Evolutionary conservation across 2,888 invertebrate genomes (phyloP), one percentile per base, ranked within the genome.

Genomic region (Merodon equestris): DNA sequence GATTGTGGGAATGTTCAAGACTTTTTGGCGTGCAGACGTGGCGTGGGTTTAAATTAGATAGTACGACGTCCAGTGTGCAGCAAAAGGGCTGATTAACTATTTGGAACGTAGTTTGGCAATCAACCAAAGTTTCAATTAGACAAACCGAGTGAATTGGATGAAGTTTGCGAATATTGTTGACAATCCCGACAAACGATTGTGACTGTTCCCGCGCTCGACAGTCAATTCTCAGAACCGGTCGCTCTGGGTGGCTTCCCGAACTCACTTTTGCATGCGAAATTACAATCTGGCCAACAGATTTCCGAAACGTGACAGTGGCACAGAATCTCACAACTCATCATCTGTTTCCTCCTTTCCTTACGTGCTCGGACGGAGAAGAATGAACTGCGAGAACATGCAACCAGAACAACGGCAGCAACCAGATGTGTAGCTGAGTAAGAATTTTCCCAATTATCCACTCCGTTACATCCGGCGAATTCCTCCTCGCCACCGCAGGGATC

Each of bases 201-300:
- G 3, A 27, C 27, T 4, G 27, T 27, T 27, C 27, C 27, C 27
- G 27, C 27, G 27, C 70, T 70, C 75, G 63, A 51, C 63, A 53
- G 13, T 40, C 50, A 17, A 58, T 79, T 79, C 79, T 60, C 34
- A 58, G 68, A 79, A 79, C 50, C 54, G 44, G 47, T 60, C 27
- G 7, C 27, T 27, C 64, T 70, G 79, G 79, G 79, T 79, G 79
- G 79, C 64, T 73, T 73, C 45, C 57, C 12, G 48, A 18, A 40
- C 36, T n/a, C 18, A 45, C 45, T 54, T 36, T 36, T 67, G 61
- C 53, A 66, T 50, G 67, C 38, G 60, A 64, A 75, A 53, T 40
- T 53, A 42, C 74, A 79, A 79, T 79, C 63, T 79, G 79, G 68
- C 56, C 44, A 74, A 70, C 79, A 79, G 74, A 79, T 79, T 79